Evolutionary conservation across 1,140 invertebrate genomes (phyloP).

Genomic region (Melanaphis sacchari): DNA sequence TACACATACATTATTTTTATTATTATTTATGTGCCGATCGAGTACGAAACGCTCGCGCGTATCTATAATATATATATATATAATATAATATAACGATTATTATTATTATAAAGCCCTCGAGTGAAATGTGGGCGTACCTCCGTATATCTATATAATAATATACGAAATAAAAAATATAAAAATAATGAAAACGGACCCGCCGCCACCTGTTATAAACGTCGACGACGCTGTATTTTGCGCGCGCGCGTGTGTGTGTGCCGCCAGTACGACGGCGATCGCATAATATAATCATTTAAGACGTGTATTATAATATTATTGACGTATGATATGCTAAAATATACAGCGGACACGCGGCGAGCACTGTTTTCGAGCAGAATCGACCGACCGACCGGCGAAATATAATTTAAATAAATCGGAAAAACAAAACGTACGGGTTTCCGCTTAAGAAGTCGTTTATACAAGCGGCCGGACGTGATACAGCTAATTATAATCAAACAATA

Average conservation of each 20-base stretch:
- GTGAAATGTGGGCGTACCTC: constrained; percentile 36
- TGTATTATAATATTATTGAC: neutral
- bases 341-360: neutral
- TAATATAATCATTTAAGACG: neutral
- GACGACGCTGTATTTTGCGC: neutral
- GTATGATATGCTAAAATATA: neutral
- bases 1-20: neutral
- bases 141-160: neutral
- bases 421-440: neutral
- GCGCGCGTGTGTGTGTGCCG: neutral
- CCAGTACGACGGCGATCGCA: neutral
- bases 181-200: constrained; percentile 30
- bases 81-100: neutral
- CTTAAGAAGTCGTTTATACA: neutral
- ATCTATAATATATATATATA: neutral
- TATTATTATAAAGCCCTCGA: constrained; percentile 25
- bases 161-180: neutral
- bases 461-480: neutral
- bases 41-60: neutral
- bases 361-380: neutral
- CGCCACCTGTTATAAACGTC: constrained; percentile 47
- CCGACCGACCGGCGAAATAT: neutral
- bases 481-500: no score
- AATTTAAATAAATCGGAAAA: neutral
- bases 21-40: constrained; percentile 8